Evolutionary conservation across 2,888 invertebrate genomes (phyloP), one percentile per base, ranked within the genome.

Genomic region (Drosophila seclusa): DNA sequence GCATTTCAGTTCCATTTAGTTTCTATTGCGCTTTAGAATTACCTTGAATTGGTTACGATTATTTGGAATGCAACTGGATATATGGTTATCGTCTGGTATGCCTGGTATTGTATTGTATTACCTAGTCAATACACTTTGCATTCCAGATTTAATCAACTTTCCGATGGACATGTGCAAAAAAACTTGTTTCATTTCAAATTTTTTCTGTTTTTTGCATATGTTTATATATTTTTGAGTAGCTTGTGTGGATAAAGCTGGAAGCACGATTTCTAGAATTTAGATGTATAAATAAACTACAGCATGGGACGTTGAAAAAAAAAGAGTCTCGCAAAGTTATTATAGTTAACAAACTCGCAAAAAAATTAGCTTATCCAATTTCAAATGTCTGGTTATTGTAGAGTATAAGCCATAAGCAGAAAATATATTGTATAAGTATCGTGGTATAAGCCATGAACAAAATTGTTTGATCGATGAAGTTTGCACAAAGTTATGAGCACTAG

Each of bases 1-100:
- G 58, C 38, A 42, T 49, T 62, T 48, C 59, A 54, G 18, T 65
- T 54, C 61, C 50, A 21, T 36, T 18, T 52, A 11, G 13, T 53
- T 73, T 79, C 68, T 73, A 88, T 82, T 87, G 69, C 80, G 72
- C 70, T 70, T 76, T 54, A 60, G 58, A 79, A 79, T 76, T 82
- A 70, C 73, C 55, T 71, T 40, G 40, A 69, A 66, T 59, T 13
- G 11, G n/a, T 38, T 38, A 27, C 18, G 36, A 13, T 27, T 38
- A 36, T 38, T 38, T n/a, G 8, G 38, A 38, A 18, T 24, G 48
- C 27, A 68, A 70, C 49, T 70, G 13, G 40, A 57, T 70, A 70
- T 45, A 45, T 45, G 0, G 21, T 70, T 70, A n/a, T 36, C 42
- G 42, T 38, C n/a, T 49, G 52, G 52, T 38, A 53, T 53, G 36